These are phyloP conservation scores for Stegophylla sp. DNA, from an alignment of 2,888 invertebrate species.

Conservation along the genomic window DNA sequence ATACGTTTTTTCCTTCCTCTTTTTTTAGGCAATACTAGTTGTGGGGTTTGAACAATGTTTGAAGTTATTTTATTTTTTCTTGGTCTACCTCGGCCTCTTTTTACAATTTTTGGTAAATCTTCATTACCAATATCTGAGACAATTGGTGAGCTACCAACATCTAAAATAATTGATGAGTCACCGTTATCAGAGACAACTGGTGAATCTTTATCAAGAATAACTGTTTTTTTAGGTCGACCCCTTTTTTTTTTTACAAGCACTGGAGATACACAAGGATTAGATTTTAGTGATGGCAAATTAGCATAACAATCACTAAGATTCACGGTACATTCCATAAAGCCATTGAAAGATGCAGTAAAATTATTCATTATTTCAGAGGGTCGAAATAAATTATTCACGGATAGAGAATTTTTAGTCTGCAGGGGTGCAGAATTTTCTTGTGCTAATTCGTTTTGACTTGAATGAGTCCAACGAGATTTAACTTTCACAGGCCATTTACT, in stretches of 20 bases:
- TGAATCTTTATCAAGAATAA: neutral
- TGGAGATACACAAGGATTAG: neutral
- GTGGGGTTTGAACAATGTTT: neutral
- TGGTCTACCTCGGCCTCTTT: constrained; percentile 44
- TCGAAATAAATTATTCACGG: neutral
- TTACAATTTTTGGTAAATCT: constrained; percentile 61
- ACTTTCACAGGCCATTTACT: constrained; percentile 12
- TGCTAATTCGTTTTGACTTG: constrained; percentile 8
- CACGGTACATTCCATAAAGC: neutral
- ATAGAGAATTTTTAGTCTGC: neutral
- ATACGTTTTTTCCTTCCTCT: neutral
- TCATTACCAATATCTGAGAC: neutral
- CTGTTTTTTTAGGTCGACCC: constrained; percentile 28
- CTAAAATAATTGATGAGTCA: neutral
- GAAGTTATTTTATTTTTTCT: constrained; percentile 8
- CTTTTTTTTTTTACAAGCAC: constrained; percentile 23
- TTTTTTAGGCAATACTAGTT: neutral
- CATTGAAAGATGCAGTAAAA: neutral
- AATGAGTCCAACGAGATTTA: constrained; percentile 30
- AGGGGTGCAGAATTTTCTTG: neutral
- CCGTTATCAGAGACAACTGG: neutral
- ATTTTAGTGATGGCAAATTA: neutral
- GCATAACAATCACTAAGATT: neutral
- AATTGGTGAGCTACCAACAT: neutral
- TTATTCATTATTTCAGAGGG: neutral